A percentile compares a stretch with the other conserved stretches of the same genome.
phyloP scores from a whole-genome alignment of 1,140 invertebrate genomes.

The Drosophila rufa region DNA sequence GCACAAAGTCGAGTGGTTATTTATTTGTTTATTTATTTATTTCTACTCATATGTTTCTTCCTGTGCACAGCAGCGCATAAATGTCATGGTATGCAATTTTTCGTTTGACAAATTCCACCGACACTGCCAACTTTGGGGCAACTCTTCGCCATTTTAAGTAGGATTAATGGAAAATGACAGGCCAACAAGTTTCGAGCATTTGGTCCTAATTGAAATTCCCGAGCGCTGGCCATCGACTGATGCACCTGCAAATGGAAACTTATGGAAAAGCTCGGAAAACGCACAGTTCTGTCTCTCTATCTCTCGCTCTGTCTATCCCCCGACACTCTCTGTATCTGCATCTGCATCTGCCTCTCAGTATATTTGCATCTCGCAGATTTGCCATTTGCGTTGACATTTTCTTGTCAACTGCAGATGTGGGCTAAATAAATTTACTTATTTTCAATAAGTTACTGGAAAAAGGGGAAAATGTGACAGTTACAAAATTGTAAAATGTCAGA shows the following conservation, averaged over 20 bases:
- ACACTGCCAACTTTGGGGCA: neutral
- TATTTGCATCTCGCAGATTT: constrained; percentile 10
- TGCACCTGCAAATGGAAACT: constrained; percentile 4
- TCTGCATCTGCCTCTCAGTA: neutral
- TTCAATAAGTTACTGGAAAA: neutral
- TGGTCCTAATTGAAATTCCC: constrained; percentile 8
- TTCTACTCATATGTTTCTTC: neutral
- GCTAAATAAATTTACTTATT: constrained; percentile 6
- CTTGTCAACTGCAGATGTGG: constrained; percentile 18
- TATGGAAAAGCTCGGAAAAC: constrained; percentile 11
- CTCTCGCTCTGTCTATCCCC: neutral
- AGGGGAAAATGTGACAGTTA: neutral
- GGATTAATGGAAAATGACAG: constrained; percentile 5
- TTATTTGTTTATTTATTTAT: neutral
- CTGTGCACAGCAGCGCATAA: neutral
- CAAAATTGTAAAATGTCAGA: no score
- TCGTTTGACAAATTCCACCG: neutral
- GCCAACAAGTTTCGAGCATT: neutral
- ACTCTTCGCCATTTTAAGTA: constrained; percentile 1
- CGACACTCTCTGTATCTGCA: neutral
- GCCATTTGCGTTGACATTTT: constrained; percentile 14
- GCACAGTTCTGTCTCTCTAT: neutral
- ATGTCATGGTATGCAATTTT: constrained; percentile 6
- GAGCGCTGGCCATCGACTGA: constrained; percentile 10
- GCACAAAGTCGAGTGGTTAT: no score